Base-by-base conservation (phyloP, 2,888 invertebrate genomes). In the Nomada ferruginata region DNA sequence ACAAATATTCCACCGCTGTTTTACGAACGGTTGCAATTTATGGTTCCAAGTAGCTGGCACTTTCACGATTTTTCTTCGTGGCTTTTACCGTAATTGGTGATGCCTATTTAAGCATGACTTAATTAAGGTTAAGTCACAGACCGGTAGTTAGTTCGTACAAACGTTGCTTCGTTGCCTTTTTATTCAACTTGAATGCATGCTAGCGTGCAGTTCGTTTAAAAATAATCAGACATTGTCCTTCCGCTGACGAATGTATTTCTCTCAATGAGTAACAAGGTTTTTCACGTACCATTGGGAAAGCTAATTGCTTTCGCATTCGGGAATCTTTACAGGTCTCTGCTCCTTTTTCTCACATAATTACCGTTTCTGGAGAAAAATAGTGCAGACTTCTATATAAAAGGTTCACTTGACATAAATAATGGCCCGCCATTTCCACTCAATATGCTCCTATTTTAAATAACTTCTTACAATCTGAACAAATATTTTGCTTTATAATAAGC, bases 61-160 rank as follows among this genome's bases (percentile, higher is more conserved):
- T 36, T 60, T 60, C 59, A 18, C 59, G 36, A 5, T 60, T 60
- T 60, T 60, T 60, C 29, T 60, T 18, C 18, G 26, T n/a, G 18
- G n/a, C 36, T 36, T 60, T 36, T n/a, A 2, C 29, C 36, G 59
- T 36, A 36, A 61, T 42, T 61, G 60, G 42, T n/a, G 60, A 42
- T 42, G 29, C 60, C 42, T 42, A 61, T 20, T 42, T 61, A 61
- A 61, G 60, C 60, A n/a, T 61, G 60, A 61, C 60, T 61, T 61
- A 61, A 61, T 61, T 61, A 61, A 61, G 60, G 36, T 13, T 61
- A 61, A 61, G 42, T 61, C 60, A 61, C 60, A 42, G 60, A 18
- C 60, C 42, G 20, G 42, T 20, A 61, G 60, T 61, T 61, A 11
- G 60, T 60, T 60, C 59, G 36, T 36, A 13, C 57, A 36, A 60